Evolutionary conservation across 2,797 vertebrate species (phyloP).

Genomic region (Premnoplex brunnescens): DNA sequence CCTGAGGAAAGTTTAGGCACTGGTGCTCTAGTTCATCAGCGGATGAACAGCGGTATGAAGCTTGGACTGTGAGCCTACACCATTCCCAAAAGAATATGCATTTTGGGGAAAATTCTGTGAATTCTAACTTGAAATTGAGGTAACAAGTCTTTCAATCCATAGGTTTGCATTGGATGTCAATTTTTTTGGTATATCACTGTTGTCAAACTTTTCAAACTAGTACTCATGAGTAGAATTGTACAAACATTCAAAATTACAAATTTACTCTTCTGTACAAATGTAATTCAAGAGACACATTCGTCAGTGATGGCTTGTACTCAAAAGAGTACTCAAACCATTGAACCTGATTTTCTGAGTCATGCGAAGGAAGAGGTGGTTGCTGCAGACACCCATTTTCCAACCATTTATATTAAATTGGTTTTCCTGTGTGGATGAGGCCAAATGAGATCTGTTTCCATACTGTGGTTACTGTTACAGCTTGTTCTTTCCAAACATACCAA

Average conservation of each 20-base stretch:
- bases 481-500: background rate
- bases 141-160: background rate
- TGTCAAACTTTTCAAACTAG: background rate
- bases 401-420: background rate
- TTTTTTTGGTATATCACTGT: background rate
- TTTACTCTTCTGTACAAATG: background rate
- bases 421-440: background rate
- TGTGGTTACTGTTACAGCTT: background rate
- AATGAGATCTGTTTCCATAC: background rate
- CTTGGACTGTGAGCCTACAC: background rate
- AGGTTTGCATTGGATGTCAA: background rate
- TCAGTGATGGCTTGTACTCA: background rate
- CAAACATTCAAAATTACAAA: background rate
- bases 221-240: background rate
- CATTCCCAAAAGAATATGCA: background rate
- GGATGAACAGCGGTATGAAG: background rate
- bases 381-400: background rate
- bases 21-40: background rate
- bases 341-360: background rate
- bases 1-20: background rate
- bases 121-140: background rate
- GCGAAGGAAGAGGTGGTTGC: background rate
- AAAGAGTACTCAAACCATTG: background rate
- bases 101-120: background rate
- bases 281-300: background rate